These are phyloP conservation scores for Campylomormyrus tamandua DNA, from an alignment of 2,113 vertebrate species.

Conservation along the genomic window DNA sequence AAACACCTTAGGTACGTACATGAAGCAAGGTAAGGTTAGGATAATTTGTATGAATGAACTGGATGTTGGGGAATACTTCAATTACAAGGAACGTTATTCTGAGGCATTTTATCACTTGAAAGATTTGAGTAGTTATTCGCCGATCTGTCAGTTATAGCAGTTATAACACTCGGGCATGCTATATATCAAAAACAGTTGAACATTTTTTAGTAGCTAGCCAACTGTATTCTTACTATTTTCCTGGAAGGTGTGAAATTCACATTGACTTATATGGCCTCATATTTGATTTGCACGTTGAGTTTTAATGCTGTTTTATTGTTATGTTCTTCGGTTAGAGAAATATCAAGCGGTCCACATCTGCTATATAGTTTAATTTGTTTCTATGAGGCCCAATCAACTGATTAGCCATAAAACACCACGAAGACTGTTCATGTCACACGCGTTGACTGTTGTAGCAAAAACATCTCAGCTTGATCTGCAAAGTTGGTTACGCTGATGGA, in stretches of 20 bases:
- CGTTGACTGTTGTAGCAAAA: neutral
- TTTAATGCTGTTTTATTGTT: neutral
- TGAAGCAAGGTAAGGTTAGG: neutral
- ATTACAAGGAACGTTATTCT: neutral
- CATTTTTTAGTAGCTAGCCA: neutral
- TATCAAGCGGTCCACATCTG: neutral
- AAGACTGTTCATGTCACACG: neutral
- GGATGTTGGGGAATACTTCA: neutral
- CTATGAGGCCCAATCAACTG: neutral
- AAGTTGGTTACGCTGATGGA: neutral
- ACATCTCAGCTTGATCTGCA: neutral
- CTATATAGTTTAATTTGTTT: neutral
- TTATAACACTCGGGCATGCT: neutral
- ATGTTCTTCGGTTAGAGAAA: neutral
- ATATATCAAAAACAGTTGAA: neutral
- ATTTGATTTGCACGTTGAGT: neutral
- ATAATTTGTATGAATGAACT: neutral
- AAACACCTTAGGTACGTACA: neutral
- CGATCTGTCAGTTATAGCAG: neutral
- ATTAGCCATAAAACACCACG: neutral
- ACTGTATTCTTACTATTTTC: neutral
- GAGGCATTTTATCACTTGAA: neutral
- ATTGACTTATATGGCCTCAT: neutral
- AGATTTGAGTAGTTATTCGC: neutral
- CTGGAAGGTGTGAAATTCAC: neutral